phyloP scores from a whole-genome alignment of 2,797 vertebrate genomes.

The Epinephelus awoara region DNA sequence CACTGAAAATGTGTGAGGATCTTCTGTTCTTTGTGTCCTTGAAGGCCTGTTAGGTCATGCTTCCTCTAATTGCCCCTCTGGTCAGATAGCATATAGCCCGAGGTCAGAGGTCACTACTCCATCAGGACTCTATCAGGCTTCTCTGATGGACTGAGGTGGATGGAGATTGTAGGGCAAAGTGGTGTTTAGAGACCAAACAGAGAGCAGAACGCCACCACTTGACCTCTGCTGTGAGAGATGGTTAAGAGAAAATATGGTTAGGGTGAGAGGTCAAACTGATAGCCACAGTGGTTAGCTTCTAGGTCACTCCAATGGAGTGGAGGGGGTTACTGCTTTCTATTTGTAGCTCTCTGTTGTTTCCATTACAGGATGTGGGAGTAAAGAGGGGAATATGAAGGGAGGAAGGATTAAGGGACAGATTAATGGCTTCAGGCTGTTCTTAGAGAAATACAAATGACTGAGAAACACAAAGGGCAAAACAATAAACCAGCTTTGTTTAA shows the following conservation, averaged over 20 bases:
- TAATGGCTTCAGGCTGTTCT: neutral
- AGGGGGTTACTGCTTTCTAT: conserved; percentile 18
- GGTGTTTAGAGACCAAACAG: conserved; percentile 41
- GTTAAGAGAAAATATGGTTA: neutral
- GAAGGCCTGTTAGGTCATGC: neutral
- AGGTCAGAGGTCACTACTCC: conserved; percentile 36
- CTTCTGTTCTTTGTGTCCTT: conserved; percentile 14
- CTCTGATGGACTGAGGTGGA: conserved; percentile 17
- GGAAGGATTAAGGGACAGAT: neutral
- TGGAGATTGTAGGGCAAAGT: neutral
- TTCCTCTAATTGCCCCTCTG: conserved; percentile 1
- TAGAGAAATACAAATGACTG: neutral
- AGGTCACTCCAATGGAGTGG: neutral
- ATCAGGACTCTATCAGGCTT: conserved; percentile 21
- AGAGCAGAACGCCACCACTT: conserved; percentile 17
- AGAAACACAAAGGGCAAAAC: conserved; percentile 19
- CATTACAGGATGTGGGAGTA: neutral
- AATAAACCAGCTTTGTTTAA: neutral
- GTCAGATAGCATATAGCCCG: conserved; percentile 8
- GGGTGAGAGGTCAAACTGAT: conserved; percentile 44
- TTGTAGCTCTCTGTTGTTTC: conserved; percentile 18
- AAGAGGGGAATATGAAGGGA: neutral
- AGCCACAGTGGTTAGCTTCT: conserved; percentile 6
- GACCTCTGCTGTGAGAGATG: conserved; percentile 9
- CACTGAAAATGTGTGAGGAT: neutral